Evolutionary conservation across 2,113 vertebrate species (phyloP).

Genomic region (Carassius auratus): DNA sequence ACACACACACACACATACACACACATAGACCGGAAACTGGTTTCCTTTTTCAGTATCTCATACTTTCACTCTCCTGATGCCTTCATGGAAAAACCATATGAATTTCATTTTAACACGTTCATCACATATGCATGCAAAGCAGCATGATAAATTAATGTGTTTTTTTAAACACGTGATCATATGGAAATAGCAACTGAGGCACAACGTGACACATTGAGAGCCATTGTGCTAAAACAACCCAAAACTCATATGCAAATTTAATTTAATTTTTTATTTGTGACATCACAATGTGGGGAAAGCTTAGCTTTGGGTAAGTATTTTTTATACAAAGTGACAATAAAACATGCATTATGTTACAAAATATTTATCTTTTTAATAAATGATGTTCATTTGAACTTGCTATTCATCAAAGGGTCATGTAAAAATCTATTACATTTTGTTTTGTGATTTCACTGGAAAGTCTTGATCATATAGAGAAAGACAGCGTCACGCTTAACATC

Average conservation of each 20-base stretch:
- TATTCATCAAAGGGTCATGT: too few relatives aligned
- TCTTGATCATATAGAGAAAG: conserved; percentile 5
- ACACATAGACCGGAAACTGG: background rate
- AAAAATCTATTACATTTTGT: background rate
- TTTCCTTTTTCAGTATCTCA: background rate
- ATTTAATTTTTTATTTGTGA: too few relatives aligned
- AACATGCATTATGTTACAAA: too few relatives aligned
- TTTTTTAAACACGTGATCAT: background rate
- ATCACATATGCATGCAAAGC: background rate
- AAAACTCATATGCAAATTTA: background rate
- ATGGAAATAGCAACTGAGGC: conserved; percentile 8
- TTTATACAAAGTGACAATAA: too few relatives aligned
- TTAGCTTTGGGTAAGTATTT: too few relatives aligned
- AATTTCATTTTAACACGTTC: conserved; percentile 25
- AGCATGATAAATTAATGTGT: conserved; percentile 5
- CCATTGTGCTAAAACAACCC: background rate
- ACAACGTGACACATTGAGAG: background rate
- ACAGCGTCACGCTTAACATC: background rate
- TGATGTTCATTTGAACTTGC: too few relatives aligned
- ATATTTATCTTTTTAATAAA: too few relatives aligned
- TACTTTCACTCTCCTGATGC: background rate
- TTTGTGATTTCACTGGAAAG: background rate
- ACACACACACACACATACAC: background rate
- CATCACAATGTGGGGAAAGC: too few relatives aligned
- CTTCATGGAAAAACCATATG: background rate